Percentiles rank a stretch among this genome's conserved stretches.
These are phyloP conservation scores for Lagodon rhomboides DNA, from an alignment of 2,797 vertebrate genomes.

Conservation along the genomic window DNA sequence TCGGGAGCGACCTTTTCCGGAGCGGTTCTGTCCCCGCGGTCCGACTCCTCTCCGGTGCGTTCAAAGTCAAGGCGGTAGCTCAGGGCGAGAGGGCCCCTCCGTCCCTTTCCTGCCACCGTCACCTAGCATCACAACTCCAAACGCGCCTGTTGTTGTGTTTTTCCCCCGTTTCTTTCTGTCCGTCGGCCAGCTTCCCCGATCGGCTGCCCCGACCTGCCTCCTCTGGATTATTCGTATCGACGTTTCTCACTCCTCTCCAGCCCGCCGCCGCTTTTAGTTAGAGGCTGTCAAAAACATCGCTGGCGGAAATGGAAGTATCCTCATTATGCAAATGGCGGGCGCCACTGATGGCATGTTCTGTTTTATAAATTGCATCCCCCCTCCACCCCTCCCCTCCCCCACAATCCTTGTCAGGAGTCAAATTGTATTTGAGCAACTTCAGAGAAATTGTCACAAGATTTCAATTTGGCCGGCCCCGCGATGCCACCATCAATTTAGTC, in stretches of 20 bases:
- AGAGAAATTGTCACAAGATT: slow-evolving; percentile 95
- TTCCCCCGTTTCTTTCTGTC: slow-evolving; percentile 76
- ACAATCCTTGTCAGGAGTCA: slow-evolving; percentile 98
- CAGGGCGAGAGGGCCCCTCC: slow-evolving; percentile 72
- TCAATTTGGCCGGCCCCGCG: slow-evolving; percentile 88
- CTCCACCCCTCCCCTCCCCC: too few species aligned
- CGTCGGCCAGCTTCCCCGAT: slow-evolving; percentile 80
- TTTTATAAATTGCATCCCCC: slow-evolving; percentile 94
- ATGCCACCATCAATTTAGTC: slow-evolving; percentile 93
- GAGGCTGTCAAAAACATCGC: slow-evolving; percentile 92
- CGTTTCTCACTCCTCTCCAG: slow-evolving; percentile 86
- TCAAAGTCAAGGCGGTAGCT: slow-evolving; percentile 79
- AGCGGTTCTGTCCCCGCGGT: slow-evolving; percentile 77
- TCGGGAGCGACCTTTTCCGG: slow-evolving; percentile 80
- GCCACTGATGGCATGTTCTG: slow-evolving; percentile 94
- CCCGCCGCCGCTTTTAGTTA: slow-evolving; percentile 85
- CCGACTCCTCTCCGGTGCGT: slow-evolving; percentile 65
- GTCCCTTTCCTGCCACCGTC: slow-evolving; percentile 73
- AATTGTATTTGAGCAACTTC: slow-evolving; percentile 97
- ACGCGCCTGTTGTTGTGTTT: slow-evolving; percentile 47
- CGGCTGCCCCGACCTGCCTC: slow-evolving; percentile 70
- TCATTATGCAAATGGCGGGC: slow-evolving; percentile 95
- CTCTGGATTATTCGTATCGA: slow-evolving; percentile 88
- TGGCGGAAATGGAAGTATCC: slow-evolving; percentile 93
- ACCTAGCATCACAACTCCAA: slow-evolving; percentile 74